A percentile compares a stretch with the other conserved stretches of the same genome.
phyloP scores from a whole-genome alignment of 2,113 vertebrate genomes.

The Phaetusa simplex region DNA sequence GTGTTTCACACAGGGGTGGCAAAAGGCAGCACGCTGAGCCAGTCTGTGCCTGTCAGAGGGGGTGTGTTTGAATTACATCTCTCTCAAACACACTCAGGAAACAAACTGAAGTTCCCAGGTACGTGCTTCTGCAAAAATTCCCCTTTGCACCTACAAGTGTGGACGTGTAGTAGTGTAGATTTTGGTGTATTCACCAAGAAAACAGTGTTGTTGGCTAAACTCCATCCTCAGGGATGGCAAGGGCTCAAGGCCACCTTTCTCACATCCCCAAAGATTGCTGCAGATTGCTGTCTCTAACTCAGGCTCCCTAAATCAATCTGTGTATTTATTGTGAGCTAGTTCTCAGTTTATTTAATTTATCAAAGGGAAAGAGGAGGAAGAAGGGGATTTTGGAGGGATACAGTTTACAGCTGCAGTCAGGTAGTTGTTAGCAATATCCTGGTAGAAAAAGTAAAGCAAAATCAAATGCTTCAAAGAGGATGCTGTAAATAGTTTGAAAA shows the following conservation, averaged over 20 bases:
- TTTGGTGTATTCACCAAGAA: neutral
- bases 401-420: neutral
- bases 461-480: neutral
- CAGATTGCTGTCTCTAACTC: neutral
- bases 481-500: neutral
- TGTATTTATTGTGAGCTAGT: neutral
- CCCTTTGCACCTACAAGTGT: neutral
- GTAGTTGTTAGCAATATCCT: neutral
- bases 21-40: neutral
- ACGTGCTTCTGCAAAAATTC: neutral
- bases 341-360: neutral
- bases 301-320: neutral
- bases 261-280: neutral
- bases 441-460: neutral
- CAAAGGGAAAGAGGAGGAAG: neutral
- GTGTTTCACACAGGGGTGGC: neutral
- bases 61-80: neutral
- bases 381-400: neutral
- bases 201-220: neutral
- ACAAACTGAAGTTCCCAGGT: neutral
- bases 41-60: neutral
- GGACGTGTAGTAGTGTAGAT: accelerated
- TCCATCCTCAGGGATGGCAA: neutral
- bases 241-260: neutral
- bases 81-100: neutral